Base-by-base conservation (phyloP, 2,113 vertebrate genomes). In the Cyphotilapia sp. region DNA sequence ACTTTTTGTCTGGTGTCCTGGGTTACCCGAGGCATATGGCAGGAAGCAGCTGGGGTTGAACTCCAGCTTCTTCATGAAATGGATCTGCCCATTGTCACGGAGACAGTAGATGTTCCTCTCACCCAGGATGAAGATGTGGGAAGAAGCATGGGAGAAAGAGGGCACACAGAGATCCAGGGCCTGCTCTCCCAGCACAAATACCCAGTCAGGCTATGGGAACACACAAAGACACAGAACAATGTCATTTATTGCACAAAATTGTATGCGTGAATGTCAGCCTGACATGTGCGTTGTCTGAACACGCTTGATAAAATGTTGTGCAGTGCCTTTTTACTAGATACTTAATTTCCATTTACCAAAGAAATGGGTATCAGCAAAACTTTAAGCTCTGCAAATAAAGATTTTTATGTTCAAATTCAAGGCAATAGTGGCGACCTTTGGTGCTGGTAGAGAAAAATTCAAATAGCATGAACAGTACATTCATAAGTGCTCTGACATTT, bases 31-130 rank as follows among this genome's bases (percentile, higher is more conserved):
- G 89, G 97, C 93, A 38, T 99, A 99, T 5, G 99, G 98, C 82
- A 99, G 95, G 94, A 99, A 99, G 95, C 98, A 99, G 95, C 98
- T 98, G 6, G 99, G 98, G 91, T 94, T 99, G 95, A 96, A 98
- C 92, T 99, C 98, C 84, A 99, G 96, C 83, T 99, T 99, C 96
- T 99, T 99, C 98, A 99, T 99, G 95, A 98, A 99, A 81, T 97
- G 97, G 90, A 99, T 98, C 92, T 99, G 98, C 3, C 98, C 98
- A 14, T 98, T 99, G 91, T 99, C 98, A 83, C 98, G 98, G 11
- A 99, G 95, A 92, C 97, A 99, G 94, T 98, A 99, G 66, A 99
- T 96, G 94, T 98, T 99, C 88, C 98, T 97, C 94, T 99, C 99
- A 2, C 99, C 98, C 89, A 99, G 97, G 78, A 99, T 96, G 86